Percentiles rank a stretch among this genome's conserved stretches.
phyloP scores from a whole-genome alignment of 1,140 invertebrate genomes.

The Palaemon carinicauda region DNA sequence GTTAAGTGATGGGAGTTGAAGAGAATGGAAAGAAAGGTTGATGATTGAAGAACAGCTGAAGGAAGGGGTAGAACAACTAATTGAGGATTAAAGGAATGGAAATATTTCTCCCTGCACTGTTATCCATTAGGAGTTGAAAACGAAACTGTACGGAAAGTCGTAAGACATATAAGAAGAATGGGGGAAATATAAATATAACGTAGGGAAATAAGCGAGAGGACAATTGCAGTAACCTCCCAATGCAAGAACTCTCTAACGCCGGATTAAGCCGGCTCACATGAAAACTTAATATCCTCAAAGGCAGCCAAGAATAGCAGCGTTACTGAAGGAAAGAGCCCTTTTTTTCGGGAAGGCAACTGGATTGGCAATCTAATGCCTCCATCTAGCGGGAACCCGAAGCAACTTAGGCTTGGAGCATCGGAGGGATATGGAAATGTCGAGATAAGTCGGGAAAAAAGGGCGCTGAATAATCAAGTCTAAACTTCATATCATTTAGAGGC shows the following conservation, averaged over 20 bases:
- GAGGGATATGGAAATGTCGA: too few relatives aligned
- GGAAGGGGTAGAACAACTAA: not conserved
- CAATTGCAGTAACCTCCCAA: too few relatives aligned
- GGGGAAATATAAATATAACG: not conserved
- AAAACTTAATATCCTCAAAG: not conserved
- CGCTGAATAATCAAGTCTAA: too few relatives aligned
- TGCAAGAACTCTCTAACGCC: not conserved
- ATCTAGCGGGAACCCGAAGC: too few relatives aligned
- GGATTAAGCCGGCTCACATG: not conserved
- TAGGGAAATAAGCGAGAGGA: not conserved
- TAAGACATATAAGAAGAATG: not conserved
- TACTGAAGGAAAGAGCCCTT: not conserved
- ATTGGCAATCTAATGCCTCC: too few relatives aligned
- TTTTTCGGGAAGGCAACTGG: too few relatives aligned
- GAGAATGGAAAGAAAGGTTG: not conserved
- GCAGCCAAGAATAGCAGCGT: not conserved
- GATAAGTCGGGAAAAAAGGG: too few relatives aligned
- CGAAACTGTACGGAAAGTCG: not conserved
- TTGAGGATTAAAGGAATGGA: too few relatives aligned
- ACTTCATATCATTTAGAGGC: too few relatives aligned
- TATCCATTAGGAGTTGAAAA: too few relatives aligned
- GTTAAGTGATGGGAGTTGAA: not conserved
- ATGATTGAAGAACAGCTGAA: not conserved
- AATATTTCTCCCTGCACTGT: too few relatives aligned
- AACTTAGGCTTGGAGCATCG: too few relatives aligned